Conservation (phyloP, 2,888 invertebrate genomes). For the Nomada goodeniana region DNA sequence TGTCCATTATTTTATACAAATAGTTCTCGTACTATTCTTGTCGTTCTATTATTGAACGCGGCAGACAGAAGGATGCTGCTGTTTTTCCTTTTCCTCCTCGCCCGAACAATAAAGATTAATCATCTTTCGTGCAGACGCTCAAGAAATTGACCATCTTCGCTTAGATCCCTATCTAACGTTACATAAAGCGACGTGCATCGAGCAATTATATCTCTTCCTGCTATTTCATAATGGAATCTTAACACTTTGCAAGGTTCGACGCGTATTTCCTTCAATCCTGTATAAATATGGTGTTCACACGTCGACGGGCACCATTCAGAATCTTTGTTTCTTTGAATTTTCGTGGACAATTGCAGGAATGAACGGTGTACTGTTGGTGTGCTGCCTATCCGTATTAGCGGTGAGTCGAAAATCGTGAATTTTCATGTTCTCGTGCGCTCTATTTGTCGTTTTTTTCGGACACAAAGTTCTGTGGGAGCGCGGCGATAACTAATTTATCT, state of each 20-base stretch:
- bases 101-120: neutral
- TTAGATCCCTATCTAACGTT: conserved; percentile 32
- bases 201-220: conserved; percentile 58
- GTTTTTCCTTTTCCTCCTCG: neutral
- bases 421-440: too few relatives aligned
- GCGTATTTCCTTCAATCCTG: conserved; percentile 2
- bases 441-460: too few relatives aligned
- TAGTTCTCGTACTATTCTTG: too few relatives aligned
- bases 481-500: too few relatives aligned
- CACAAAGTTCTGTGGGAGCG: too few relatives aligned
- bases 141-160: conserved; percentile 13
- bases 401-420: conserved; percentile 21
- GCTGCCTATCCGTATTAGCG: conserved; percentile 25
- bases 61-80: neutral
- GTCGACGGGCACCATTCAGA: conserved; percentile 34
- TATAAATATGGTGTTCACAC: conserved; percentile 46
- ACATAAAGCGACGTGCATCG: conserved; percentile 43
- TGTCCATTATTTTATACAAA: too few relatives aligned
- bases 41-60: too few relatives aligned
- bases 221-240: conserved; percentile 21
- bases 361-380: conserved; percentile 20
- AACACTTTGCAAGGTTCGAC: conserved; percentile 31
- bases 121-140: neutral
- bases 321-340: neutral
- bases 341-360: conserved; percentile 4